Percentiles rank a stretch among this genome's conserved stretches.
These are phyloP conservation scores for Desoria tigrina DNA, from an alignment of 2,888 invertebrate species.

Conservation along the genomic window DNA sequence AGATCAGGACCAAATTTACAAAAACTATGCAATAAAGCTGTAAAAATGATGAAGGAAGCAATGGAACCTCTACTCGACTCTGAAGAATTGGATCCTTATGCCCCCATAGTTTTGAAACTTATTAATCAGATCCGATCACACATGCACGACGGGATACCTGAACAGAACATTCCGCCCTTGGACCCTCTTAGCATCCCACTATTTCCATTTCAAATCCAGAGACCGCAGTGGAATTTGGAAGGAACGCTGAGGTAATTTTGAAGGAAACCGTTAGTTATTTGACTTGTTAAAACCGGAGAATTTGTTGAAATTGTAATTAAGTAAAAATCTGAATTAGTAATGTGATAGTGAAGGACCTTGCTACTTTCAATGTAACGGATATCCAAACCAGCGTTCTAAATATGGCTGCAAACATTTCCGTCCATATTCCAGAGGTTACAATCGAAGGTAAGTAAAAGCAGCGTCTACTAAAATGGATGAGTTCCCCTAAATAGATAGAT, in stretches of 20 bases:
- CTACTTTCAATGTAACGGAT: slow-evolving; percentile 25
- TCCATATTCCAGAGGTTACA: slow-evolving; percentile 19
- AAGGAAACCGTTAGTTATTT: not conserved
- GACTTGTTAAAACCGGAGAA: not conserved
- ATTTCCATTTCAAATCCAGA: slow-evolving; percentile 11
- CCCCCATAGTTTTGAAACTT: slow-evolving; percentile 24
- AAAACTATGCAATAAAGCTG: no score
- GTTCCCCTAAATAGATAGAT: no score
- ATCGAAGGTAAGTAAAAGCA: slow-evolving; percentile 26
- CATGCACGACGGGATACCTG: slow-evolving; percentile 32
- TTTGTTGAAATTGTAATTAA: not conserved
- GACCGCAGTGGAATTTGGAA: slow-evolving; percentile 13
- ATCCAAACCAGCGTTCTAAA: slow-evolving; percentile 21
- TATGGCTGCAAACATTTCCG: slow-evolving; percentile 25
- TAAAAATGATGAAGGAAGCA: no score
- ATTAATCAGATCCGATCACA: slow-evolving; percentile 21
- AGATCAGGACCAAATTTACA: no score
- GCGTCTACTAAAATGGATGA: no score
- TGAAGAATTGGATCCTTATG: no score
- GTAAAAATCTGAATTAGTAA: slow-evolving; percentile 16
- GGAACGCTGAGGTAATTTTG: slow-evolving; percentile 16
- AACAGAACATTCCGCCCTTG: slow-evolving; percentile 33
- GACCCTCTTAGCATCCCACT: slow-evolving; percentile 29
- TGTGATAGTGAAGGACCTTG: slow-evolving; percentile 17
- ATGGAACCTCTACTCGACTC: no score